Evolutionary conservation across 2,113 vertebrate genomes (phyloP).

Genomic region (Conger conger): DNA sequence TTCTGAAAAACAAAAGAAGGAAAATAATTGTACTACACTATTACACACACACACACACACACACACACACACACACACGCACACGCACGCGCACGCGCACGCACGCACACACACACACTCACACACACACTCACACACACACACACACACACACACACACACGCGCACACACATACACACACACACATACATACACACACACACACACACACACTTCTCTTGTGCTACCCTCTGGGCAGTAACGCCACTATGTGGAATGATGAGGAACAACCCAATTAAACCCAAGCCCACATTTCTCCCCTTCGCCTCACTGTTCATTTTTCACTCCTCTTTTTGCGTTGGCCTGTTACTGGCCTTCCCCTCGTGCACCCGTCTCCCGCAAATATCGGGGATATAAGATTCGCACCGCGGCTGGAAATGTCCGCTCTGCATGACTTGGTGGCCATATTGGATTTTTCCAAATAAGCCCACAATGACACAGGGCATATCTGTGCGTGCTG

Average conservation of each 20-base stretch:
- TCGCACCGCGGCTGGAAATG: background rate
- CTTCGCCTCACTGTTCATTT: background rate
- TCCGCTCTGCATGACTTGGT: background rate
- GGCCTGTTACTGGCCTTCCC: too few relatives aligned
- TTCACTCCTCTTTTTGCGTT: background rate
- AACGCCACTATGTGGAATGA: background rate
- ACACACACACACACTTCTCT: background rate
- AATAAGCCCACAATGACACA: background rate
- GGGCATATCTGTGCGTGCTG: background rate
- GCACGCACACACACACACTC: background rate
- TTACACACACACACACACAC: background rate
- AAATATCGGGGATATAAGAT: too few relatives aligned
- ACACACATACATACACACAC: background rate
- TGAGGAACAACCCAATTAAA: background rate
- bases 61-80: background rate
- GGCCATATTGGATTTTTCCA: background rate
- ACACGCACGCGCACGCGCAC: conserved; percentile 15
- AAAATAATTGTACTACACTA: background rate
- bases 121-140: conserved; percentile 14
- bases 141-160: background rate
- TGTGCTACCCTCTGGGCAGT: background rate
- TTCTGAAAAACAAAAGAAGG: conserved; percentile 68
- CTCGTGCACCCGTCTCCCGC: too few relatives aligned
- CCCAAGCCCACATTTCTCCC: background rate
- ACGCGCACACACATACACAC: background rate